Percentiles rank a stretch among this genome's conserved stretches.
These are phyloP conservation scores for Hetaerina titia DNA, from an alignment of 2,888 invertebrate genomes.

Conservation along the genomic window DNA sequence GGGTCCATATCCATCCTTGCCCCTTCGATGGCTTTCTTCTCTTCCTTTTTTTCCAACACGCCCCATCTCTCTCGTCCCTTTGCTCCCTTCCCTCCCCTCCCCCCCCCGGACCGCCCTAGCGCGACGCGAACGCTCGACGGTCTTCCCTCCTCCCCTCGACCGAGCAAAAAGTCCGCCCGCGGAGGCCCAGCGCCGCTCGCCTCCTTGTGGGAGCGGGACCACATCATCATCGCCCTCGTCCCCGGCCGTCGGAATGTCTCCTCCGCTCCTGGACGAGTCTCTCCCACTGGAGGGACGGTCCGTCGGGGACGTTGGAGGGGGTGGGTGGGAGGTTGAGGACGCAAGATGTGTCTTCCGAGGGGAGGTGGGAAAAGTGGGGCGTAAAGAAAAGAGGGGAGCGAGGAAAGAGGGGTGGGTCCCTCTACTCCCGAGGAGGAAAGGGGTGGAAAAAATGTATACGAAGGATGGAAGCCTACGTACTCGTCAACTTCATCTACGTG, in stretches of 20 bases:
- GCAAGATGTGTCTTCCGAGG: neutral
- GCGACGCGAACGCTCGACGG: neutral
- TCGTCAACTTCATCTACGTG: too few relatives aligned
- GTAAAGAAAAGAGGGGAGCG: too few relatives aligned
- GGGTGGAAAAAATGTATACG: too few relatives aligned
- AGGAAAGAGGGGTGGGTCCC: too few relatives aligned
- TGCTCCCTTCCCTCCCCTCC: neutral
- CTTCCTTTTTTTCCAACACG: neutral
- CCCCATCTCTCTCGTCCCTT: neutral
- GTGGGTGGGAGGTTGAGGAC: neutral
- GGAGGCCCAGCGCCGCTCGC: too few relatives aligned
- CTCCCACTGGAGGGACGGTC: neutral
- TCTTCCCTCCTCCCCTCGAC: neutral
- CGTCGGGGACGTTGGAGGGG: neutral
- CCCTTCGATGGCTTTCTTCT: neutral
- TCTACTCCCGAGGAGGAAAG: too few relatives aligned
- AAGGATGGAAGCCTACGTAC: too few relatives aligned
- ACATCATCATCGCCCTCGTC: neutral
- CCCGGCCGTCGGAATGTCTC: neutral
- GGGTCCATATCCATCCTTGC: neutral
- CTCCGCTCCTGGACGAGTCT: too few relatives aligned
- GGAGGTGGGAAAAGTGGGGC: too few relatives aligned
- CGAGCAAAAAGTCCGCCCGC: too few relatives aligned
- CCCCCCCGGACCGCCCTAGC: too few relatives aligned
- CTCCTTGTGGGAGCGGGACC: neutral